These are phyloP conservation scores for Ammodytes dubius DNA, from an alignment of 2,113 vertebrate species.

Conservation along the genomic window DNA sequence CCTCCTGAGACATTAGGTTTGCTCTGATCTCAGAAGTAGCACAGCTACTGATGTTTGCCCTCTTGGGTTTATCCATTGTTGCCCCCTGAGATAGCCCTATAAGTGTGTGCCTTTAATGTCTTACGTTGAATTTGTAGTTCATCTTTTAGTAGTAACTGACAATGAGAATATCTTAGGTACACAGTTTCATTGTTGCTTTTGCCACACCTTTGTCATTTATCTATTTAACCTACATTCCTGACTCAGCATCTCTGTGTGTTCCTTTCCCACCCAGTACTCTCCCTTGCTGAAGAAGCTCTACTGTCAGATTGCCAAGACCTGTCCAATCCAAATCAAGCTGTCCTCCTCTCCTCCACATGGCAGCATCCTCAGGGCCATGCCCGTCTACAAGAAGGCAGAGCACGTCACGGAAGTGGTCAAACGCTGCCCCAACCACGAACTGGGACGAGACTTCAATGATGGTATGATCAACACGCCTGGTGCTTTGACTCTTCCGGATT, in stretches of 20 bases:
- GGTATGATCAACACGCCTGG: constrained; percentile 79
- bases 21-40: not conserved
- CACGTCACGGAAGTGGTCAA: constrained; percentile 98
- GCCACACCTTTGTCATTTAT: not conserved
- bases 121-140: not conserved
- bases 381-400: constrained; percentile 97
- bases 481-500: not conserved
- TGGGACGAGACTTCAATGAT: constrained; percentile 96
- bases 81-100: not conserved
- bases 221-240: not conserved
- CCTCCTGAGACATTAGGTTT: not conserved
- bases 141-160: too few species aligned
- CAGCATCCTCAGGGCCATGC: constrained; percentile 95
- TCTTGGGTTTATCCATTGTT: not conserved
- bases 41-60: not conserved
- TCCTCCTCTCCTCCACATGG: constrained; percentile 89
- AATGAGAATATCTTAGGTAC: too few species aligned
- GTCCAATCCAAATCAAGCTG: constrained; percentile 98
- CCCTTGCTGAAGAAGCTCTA: constrained; percentile 98
- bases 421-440: constrained; percentile 97
- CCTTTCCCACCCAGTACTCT: constrained; percentile 89
- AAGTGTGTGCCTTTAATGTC: not conserved
- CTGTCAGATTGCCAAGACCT: constrained; percentile 99
- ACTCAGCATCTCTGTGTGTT: constrained; percentile 36
- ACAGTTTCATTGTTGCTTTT: not conserved